Base-by-base conservation (phyloP, 2,113 vertebrate genomes). In the Notothenia coriiceps region DNA sequence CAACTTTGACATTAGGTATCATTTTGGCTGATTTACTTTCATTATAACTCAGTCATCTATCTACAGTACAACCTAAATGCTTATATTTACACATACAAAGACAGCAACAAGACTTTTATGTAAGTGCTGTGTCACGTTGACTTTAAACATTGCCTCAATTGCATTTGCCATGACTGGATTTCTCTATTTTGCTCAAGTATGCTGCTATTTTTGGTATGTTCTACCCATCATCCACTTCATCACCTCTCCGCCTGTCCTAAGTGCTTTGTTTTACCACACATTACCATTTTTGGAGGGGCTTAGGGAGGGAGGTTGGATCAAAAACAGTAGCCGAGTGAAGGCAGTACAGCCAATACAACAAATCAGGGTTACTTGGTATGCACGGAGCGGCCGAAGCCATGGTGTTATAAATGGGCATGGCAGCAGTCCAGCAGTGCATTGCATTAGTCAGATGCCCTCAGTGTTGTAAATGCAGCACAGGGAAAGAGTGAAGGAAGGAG, bases 351-450 rank as follows among this genome's bases (percentile, higher is more conserved):
- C 91, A 84, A 81, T 88, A 88, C 89, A 91, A 93, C 92, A 94
- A 94, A 94, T 94, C 86, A 87, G 89, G 83, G 86, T 93, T 86
- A 85, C 86, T 95, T 93, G 81, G 87, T 93, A 95, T 94, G 93
- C 95, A 94, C 66, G 76, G 74, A 84, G 75, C 62, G 15, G 82
- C 85, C 84, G n/a, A 75, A 87, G 90, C 91, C 82, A 89, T 87
- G 79, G 79, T 89, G 89, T 95, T 94, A 92, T 94, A 95, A 95
- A 95, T 93, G 92, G 94, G 88, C 90, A 89, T 81, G 94, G 94
- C 93, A 83, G 86, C 78, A 67, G 88, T 92, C 94, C 93, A 95
- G 47, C 90, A 79, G 86, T 90, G 90, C 92, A 94, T 88, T 93
- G 93, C 93, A 95, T 95, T 95, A 95, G 93, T 95, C 91, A 92